phyloP scores from a whole-genome alignment of 2,797 vertebrate genomes.

The Acestrorhynchus altus region DNA sequence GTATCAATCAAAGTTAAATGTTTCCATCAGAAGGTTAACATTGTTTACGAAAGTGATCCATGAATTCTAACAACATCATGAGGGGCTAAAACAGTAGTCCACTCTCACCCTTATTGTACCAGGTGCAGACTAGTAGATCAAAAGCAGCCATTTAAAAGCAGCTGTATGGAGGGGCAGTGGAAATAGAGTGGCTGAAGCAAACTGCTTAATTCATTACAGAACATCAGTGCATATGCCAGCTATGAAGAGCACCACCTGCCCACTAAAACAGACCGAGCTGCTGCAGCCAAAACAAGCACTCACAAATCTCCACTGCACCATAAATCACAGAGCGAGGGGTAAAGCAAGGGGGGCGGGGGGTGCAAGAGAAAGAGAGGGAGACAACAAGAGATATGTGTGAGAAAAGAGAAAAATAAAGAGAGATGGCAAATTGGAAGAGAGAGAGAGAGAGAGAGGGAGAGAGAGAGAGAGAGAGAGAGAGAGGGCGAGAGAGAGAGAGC shows the following conservation, averaged over 20 bases:
- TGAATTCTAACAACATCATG: background rate
- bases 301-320: conserved; percentile 38
- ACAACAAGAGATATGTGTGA: too few relatives aligned
- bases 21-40: background rate
- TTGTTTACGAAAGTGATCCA: background rate
- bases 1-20: background rate
- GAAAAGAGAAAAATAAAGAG: too few relatives aligned
- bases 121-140: conserved; percentile 47
- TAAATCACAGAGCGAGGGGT: conserved; percentile 29
- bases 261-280: conserved; percentile 38
- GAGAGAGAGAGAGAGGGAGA: background rate
- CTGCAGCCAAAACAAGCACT: conserved; percentile 42
- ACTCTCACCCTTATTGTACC: conserved; percentile 20
- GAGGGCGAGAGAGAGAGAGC: background rate
- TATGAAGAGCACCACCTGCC: conserved; percentile 54
- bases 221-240: conserved; percentile 48
- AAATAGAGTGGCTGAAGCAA: conserved; percentile 54
- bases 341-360: background rate
- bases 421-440: too few relatives aligned
- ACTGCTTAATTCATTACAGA: conserved; percentile 53
- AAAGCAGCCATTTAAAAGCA: conserved; percentile 52
- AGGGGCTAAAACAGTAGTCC: conserved; percentile 18
- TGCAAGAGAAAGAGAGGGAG: conserved; percentile 20
- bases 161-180: conserved; percentile 45
- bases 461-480: conserved; percentile 22